A percentile compares a stretch with the other conserved stretches of the same genome.
Conservation (phyloP, 2,113 vertebrate species). For the Oenanthe melanoleuca region DNA sequence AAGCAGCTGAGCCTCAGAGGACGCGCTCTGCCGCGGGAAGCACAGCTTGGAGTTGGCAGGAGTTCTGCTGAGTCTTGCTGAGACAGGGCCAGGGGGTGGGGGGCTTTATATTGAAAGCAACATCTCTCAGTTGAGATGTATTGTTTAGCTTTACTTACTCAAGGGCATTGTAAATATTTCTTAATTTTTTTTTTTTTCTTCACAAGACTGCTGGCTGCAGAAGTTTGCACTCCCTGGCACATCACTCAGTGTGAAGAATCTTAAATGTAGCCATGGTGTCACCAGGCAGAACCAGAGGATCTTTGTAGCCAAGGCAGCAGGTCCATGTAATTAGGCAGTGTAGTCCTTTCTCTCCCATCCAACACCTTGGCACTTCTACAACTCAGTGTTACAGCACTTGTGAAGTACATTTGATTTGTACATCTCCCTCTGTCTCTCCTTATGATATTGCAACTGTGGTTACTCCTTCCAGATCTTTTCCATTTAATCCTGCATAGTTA, state of each 20-base stretch:
- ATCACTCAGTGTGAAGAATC: background rate
- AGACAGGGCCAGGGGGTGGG: background rate
- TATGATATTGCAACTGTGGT: background rate
- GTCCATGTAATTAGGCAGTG: background rate
- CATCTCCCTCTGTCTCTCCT: background rate
- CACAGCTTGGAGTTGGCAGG: background rate
- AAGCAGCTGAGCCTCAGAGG: background rate
- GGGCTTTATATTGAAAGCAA: background rate
- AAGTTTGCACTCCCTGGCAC: background rate
- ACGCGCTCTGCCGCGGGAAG: background rate
- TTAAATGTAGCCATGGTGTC: background rate
- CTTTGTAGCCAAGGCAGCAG: background rate
- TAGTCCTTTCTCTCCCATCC: background rate
- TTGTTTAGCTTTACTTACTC: background rate
- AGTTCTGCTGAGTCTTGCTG: conserved; percentile 33
- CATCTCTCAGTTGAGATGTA: background rate
- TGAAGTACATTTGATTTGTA: background rate
- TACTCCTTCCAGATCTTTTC: background rate
- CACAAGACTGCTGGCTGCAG: background rate
- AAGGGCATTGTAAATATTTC: background rate
- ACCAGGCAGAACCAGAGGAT: background rate
- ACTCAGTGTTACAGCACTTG: background rate
- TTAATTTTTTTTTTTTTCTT: background rate
- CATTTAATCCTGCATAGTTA: background rate
- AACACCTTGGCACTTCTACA: background rate